Conservation (phyloP, 2,888 invertebrate species). For the Altica lythri region DNA sequence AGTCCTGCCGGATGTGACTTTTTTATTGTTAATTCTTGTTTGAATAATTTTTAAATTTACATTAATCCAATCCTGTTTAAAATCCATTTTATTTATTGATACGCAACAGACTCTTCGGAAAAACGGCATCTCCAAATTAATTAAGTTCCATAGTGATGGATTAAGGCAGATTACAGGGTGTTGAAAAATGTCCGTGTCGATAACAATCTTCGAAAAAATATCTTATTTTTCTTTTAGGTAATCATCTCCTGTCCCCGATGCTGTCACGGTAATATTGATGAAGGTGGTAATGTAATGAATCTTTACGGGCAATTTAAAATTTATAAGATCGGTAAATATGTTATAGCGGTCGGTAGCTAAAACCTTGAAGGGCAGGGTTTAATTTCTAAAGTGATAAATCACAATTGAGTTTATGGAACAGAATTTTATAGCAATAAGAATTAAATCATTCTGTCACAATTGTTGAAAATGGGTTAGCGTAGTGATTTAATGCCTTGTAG, state of each 20-base stretch:
- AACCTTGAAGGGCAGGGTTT: no score
- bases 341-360: background rate
- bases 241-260: constrained; percentile 1
- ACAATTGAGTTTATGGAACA: no score
- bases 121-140: constrained; percentile 19
- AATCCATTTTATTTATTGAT: constrained; percentile 20
- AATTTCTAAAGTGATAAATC: no score
- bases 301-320: background rate
- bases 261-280: constrained; percentile 4
- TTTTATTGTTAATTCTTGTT: no score
- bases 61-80: no score
- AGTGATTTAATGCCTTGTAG: no score
- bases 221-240: constrained; percentile 5
- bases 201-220: constrained; percentile 5
- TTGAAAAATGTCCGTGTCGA: constrained; percentile 9
- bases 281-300: background rate
- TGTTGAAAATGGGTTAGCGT: no score
- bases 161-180: constrained; percentile 14
- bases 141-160: constrained; percentile 17
- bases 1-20: no score
- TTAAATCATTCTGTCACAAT: no score
- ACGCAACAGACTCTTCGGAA: constrained; percentile 8
- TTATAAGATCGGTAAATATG: background rate
- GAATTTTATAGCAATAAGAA: no score
- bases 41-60: no score